Base-by-base conservation (phyloP, 1,140 invertebrate species). In the Heliothis virescens region DNA sequence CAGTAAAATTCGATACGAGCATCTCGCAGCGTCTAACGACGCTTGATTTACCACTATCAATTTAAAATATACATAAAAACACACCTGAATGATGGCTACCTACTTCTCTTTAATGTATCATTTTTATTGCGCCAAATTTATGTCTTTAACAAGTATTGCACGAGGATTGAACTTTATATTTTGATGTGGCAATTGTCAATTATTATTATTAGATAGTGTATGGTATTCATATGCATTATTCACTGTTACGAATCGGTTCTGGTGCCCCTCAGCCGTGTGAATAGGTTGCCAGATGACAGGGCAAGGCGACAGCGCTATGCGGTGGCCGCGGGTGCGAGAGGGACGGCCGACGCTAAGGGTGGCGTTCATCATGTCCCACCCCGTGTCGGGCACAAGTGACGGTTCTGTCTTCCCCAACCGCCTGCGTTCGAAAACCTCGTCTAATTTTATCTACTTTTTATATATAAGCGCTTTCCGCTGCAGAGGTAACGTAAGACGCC, bases 201-300 rank as follows among this genome's bases (percentile, higher is more conserved):
- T 89, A 90, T 89, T 86, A 86, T 86, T 90, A 92, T 92, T 91
- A 90, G 86, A 85, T 89, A 87, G 34, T 65, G 59, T 76, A 55
- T 53, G 48, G 21, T 90, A 87, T 87, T 89, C 83, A 89, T 91
- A 92, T 90, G 91, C 88, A 92, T 92, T 93, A 94, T 91, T 92
- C 91, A 92, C 91, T 91, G 91, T 93, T 91, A 91, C 91, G 89
- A 93, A 90, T 94, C 91, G 90, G 86, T 91, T 88, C 90, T 92
- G 91, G 91, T 92, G 83, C 90, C 90, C 88, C 87, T 80, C 83
- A 90, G 87, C 86, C 85, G 86, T 88, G 87, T 91, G 89, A 91
- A 85, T 84, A 90, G 86, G 85, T 87, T 83, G 91, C 92, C 92
- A 93, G 91, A 94, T 93, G 92, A 92, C 91, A 88, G 57, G 21